Evolutionary conservation across 2,113 vertebrate genomes (phyloP), one percentile per base, ranked within the genome.

Genomic region (Pogona vitticeps): DNA sequence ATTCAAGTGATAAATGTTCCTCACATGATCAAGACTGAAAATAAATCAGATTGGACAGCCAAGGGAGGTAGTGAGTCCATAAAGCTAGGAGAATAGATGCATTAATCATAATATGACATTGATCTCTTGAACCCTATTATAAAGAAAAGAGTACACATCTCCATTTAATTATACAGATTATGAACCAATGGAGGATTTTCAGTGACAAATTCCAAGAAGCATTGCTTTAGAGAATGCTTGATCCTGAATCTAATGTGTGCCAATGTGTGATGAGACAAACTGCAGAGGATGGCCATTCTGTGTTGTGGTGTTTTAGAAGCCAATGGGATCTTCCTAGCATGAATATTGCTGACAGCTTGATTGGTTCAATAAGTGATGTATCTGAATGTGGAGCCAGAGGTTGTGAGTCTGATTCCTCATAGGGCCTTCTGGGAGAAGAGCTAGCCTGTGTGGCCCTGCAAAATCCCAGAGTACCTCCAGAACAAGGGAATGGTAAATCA

Each of bases 151-250:
- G 33, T 2, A 23, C 13, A 0, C 0, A n/a, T 88, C 79, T 46
- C 36, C 7, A 3, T 7, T 70, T 33, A 76, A 1, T 3, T 83
- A 46, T 76, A 58, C 2, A 26, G 3, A 12, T 81, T 88, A 52
- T 72, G 9, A 21, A 1, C 76, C 88, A 86, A 20, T 85, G 61
- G 71, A 86, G 46, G 75, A 86, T 83, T 12, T 75, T 1, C 56
- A 80, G 59, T 10, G 77, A 70, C 80, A 80, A 86, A 52, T 1
- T 75, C 3, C 12, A 80, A 81, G 13, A 6, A 0, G 0, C 14
- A n/a, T 28, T 56, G 28, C 1, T 36, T 86, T 90, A 87, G 88
- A 52, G 7, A 31, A 42, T 81, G n/a, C 9, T 33, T 13, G 6
- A 0, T 33, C 13, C 65, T 89, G 75, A 83, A 84, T 42, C 17